Base-by-base conservation (phyloP, 2,888 invertebrate species). In the Cryptophagus acutangulus region DNA sequence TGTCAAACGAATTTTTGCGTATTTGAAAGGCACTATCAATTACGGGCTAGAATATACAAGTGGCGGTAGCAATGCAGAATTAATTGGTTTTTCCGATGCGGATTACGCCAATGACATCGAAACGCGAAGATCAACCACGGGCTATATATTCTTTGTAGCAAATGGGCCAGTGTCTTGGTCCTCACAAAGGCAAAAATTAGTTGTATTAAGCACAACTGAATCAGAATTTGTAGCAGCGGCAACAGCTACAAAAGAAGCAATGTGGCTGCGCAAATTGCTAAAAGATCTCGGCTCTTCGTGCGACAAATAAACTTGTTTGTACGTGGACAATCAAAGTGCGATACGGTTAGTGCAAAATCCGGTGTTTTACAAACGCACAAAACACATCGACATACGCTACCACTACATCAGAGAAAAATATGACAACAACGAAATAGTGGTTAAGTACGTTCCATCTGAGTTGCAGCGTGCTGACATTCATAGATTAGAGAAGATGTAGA, bases 61-160 rank as follows among this genome's bases (percentile, higher is more conserved):
- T n/a, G n/a, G n/a, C n/a, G n/a, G n/a, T n/a, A n/a, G n/a, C n/a
- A n/a, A n/a, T 10, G 10, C 6, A 20, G 6, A 6, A 20, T n/a
- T 20, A n/a, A 20, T 20, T 8, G 24, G 24, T 20, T 20, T 20
- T 20, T 20, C 49, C 17, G 52, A 49, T 35, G 42, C 52, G 8
- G 51, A 49, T 38, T 54, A 47, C 47, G 48, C 36, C 15, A 36
- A 29, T 15, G 35, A 41, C 35, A 16, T 2, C 24, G n/a, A n/a
- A 14, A 40, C 49, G 35, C 63, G 69, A 63, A 67, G 63, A 59
- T 71, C 68, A n/a, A 57, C 54, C 41, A 57, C 56, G 17, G 58
- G 57, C 1, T 57, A 38, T 33, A 45, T 33, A 43, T 56, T 57
- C 45, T 34, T 26, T 13, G 33, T 52, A 17, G 50, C 47, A 17